A percentile compares a stretch with the other conserved stretches of the same genome.
Evolutionary conservation across 2,888 invertebrate species (phyloP).

Genomic region (Metopia argyrocephala): DNA sequence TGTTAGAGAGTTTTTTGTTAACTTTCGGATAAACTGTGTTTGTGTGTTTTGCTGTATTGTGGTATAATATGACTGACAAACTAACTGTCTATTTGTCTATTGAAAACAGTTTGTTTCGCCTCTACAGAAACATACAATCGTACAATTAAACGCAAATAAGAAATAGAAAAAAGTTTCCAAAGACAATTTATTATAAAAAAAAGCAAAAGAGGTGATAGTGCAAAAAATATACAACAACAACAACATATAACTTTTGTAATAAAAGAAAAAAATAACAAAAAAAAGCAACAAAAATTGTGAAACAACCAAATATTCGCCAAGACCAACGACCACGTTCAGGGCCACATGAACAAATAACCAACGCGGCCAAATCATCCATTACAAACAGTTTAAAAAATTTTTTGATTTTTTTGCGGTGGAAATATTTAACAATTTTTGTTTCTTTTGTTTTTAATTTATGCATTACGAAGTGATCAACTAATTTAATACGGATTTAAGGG

Average conservation of each 20-base stretch:
- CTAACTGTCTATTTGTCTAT: not conserved
- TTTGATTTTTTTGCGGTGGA: conserved; percentile 24
- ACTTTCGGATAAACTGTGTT: conserved; percentile 51
- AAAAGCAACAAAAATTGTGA: conserved; percentile 65
- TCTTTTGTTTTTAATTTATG: conserved; percentile 38
- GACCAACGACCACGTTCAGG: conserved; percentile 74
- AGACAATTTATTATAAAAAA: conserved; percentile 11
- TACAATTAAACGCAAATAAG: conserved; percentile 9
- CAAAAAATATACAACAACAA: conserved; percentile 56
- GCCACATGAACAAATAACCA: conserved; percentile 65
- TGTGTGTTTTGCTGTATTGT: no score
- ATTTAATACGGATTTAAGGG: conserved; percentile 13
- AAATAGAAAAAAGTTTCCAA: not conserved
- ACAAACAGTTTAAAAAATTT: conserved; percentile 31
- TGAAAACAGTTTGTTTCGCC: not conserved
- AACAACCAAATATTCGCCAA: conserved; percentile 65
- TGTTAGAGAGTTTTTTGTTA: conserved; percentile 58
- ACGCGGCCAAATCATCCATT: conserved; percentile 45
- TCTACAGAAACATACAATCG: no score
- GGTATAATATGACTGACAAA: not conserved
- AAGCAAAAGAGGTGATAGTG: conserved; percentile 69
- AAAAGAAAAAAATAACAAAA: conserved; percentile 66
- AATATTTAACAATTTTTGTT: conserved; percentile 16
- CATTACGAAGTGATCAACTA: conserved; percentile 36
- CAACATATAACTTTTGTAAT: conserved; percentile 62